Percentiles rank a stretch among this genome's conserved stretches.
phyloP scores from a whole-genome alignment of 2,113 vertebrate species.

The Burhinus oedicnemus region DNA sequence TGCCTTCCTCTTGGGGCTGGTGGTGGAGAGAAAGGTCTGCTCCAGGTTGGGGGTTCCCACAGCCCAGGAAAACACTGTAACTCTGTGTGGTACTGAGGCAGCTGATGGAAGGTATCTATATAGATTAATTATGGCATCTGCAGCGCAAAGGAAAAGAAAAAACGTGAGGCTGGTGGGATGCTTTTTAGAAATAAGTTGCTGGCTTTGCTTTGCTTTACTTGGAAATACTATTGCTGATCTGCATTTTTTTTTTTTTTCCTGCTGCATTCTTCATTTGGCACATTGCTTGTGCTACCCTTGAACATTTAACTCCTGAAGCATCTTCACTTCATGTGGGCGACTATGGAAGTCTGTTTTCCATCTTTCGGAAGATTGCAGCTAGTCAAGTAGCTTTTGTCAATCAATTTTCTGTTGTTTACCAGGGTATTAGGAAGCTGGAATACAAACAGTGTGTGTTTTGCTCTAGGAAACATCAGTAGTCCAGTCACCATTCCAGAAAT shows the following conservation, averaged over 20 bases:
- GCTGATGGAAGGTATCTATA: neutral
- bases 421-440: neutral
- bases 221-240: neutral
- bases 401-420: conserved; percentile 39
- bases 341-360: neutral
- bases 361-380: neutral
- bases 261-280: neutral
- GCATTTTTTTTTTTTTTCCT: neutral
- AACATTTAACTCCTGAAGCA: neutral
- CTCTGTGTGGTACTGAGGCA: neutral
- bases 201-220: neutral
- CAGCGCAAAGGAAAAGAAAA: neutral
- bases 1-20: neutral
- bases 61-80: neutral
- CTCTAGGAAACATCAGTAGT: conserved; percentile 37
- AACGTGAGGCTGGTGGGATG: neutral
- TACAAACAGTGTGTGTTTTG: neutral
- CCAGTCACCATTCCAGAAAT: conserved; percentile 56
- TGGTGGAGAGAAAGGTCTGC: neutral
- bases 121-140: fast-evolving
- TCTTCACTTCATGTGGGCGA: neutral
- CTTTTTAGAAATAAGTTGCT: neutral
- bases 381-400: conserved; percentile 23
- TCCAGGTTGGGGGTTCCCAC: neutral
- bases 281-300: neutral